Evolutionary conservation across 92 coral and sea anemone genomes (phyloP).

Genomic region (Zoanthus sansibaricus): DNA sequence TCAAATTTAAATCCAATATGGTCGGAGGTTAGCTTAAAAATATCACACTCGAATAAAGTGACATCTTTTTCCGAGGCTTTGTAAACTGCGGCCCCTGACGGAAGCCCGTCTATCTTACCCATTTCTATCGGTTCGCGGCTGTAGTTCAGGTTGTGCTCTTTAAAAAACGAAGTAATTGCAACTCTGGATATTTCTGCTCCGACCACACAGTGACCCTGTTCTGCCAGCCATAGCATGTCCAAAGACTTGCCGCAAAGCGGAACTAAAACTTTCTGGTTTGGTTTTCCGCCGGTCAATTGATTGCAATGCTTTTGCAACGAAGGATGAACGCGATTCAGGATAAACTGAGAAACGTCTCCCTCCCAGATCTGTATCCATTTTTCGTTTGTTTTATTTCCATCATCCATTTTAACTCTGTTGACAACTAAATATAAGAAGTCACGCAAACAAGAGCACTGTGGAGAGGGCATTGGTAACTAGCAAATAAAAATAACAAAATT

Average conservation of each 20-base stretch:
- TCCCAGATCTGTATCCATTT: constrained; percentile 41
- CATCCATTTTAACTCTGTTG: not conserved
- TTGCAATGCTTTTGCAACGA: constrained; percentile 27
- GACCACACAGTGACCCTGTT: constrained; percentile 31
- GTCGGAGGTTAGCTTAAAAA: constrained; percentile 34
- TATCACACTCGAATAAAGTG: constrained; percentile 37
- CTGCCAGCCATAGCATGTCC: constrained; percentile 40
- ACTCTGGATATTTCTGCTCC: constrained; percentile 43
- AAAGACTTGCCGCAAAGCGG: constrained; percentile 42
- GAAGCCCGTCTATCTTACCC: constrained; percentile 22
- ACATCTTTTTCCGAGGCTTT: constrained; percentile 13
- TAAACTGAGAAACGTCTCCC: constrained; percentile 28
- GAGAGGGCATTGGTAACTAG: too few species aligned
- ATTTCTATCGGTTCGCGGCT: constrained; percentile 17
- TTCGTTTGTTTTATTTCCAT: constrained; percentile 27
- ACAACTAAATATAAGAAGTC: not conserved
- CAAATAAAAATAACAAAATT: too few species aligned
- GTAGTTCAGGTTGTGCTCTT: constrained; percentile 34
- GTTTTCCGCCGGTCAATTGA: constrained; percentile 29
- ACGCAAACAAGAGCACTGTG: not conserved
- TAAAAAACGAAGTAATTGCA: constrained; percentile 28
- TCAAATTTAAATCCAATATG: constrained; percentile 41
- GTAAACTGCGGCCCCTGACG: constrained; percentile 31
- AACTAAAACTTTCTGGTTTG: constrained; percentile 41
- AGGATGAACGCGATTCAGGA: constrained; percentile 42